Evolutionary conservation across 1,140 invertebrate species (phyloP), one percentile per base, ranked within the genome.

Genomic region (Thaumatotibia leucotreta): DNA sequence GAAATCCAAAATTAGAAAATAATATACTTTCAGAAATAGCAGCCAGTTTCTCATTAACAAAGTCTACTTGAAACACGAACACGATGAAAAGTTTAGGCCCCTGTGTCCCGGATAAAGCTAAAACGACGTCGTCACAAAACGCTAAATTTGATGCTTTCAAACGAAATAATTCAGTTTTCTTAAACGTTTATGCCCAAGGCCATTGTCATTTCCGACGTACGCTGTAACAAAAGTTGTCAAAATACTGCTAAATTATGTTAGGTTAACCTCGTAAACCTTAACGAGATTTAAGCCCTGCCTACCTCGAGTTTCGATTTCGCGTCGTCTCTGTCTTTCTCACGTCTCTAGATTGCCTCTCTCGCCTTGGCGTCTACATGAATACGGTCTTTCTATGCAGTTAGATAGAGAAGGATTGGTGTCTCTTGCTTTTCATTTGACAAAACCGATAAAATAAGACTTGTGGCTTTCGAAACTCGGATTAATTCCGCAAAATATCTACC

Each of bases 221-320:
- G 23, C 23, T 27, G 23, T 29, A 14, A 58, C 52, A 58, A 58
- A 58, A 58, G 52, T 58, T 58, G 52, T 58, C 52, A 58, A 58
- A 58, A 58, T 58, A 58, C 52, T 29, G 24, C 52, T 58, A 58
- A 58, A 58, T 58, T 58, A 58, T 58, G 52, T 58, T 58, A 58
- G 52, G 52, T 58, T 58, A 58, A 58, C 52, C 52, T 58, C 52
- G 52, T 58, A 58, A 58, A 58, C 52, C 52, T 58, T 58, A 58
- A 58, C 52, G 52, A 58, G 52, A 58, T 58, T 58, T 24, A 29
- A 24, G 24, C 52, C 52, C 52, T 58, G 52, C 52, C 23, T 58
- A 58, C 52, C 52, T 58, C 52, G 52, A 58, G 52, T 58, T 58
- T 58, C 52, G 52, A 31, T 58, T 31, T 27, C n/a, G 24, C 20